These are phyloP conservation scores for Rattus rattus DNA, from an alignment of 2,113 vertebrate genomes.

Conservation along the genomic window DNA sequence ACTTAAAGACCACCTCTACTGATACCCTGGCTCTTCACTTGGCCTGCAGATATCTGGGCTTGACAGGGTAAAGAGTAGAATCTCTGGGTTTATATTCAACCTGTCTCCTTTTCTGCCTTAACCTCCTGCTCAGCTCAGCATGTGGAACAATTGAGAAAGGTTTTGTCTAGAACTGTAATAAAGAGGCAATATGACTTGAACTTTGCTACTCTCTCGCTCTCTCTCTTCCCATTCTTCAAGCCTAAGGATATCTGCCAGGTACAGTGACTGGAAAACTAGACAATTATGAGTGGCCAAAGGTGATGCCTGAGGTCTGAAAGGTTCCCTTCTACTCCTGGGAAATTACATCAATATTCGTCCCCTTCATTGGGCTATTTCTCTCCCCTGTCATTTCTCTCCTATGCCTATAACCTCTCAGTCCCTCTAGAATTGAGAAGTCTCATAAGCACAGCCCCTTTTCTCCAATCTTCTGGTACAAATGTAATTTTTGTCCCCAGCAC, in stretches of 20 bases:
- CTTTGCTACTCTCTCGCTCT: too few species aligned
- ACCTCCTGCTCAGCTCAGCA: not conserved
- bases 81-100: not conserved
- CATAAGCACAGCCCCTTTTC: not conserved
- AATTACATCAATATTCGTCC: not conserved
- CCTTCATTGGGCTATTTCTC: not conserved
- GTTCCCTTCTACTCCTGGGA: not conserved
- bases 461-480: not conserved
- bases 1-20: not conserved
- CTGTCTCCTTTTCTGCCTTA: not conserved
- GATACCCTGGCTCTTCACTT: not conserved
- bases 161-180: not conserved
- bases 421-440: not conserved
- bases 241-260: not conserved
- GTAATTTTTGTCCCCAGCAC: not conserved
- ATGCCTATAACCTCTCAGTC: not conserved
- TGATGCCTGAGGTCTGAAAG: not conserved
- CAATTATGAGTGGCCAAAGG: not conserved
- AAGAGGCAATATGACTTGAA: not conserved
- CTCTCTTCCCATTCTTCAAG: not conserved
- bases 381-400: not conserved
- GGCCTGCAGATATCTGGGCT: not conserved
- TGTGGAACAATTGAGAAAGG: not conserved
- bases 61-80: not conserved
- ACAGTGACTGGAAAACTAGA: slow-evolving; percentile 10